Evolutionary conservation across 35 echinoderm and acorn worm genomes (phyloP).

Genomic region (Apostichopus californicus): DNA sequence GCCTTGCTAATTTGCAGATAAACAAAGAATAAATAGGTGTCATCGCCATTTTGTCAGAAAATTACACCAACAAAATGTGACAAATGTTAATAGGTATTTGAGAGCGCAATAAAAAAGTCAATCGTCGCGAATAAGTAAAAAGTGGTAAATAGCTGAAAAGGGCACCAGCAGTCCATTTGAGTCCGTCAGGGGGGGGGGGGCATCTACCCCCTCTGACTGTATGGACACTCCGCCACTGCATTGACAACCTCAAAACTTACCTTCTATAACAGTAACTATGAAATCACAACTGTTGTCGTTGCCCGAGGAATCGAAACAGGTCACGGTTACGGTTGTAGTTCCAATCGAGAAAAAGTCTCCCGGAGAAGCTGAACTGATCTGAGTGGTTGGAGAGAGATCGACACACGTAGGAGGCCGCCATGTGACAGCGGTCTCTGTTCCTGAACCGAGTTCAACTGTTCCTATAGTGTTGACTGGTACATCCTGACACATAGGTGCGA

Average conservation of each 20-base stretch:
- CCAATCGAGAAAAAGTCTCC: conserved; percentile 24
- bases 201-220: too few species aligned
- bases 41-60: too few species aligned
- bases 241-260: background rate
- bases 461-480: background rate
- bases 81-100: too few species aligned
- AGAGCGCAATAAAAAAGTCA: too few species aligned
- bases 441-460: conserved; percentile 6
- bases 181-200: too few species aligned
- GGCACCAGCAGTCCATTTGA: too few species aligned
- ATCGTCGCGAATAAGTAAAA: too few species aligned
- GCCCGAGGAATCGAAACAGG: conserved; percentile 16
- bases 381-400: conserved; percentile 7
- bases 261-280: conserved; percentile 14
- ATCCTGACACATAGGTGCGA: conserved; percentile 9
- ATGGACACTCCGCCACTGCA: too few species aligned
- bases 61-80: too few species aligned
- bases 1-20: too few species aligned
- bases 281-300: conserved; percentile 5
- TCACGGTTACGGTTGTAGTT: conserved; percentile 12
- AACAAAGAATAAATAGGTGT: too few species aligned
- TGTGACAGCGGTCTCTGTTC: background rate
- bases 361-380: background rate
- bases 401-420: conserved; percentile 26
- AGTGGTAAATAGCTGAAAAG: too few species aligned